Percentiles rank a stretch among this genome's conserved stretches.
phyloP scores from a whole-genome alignment of 2,888 invertebrate species.

The Patella caerulea region DNA sequence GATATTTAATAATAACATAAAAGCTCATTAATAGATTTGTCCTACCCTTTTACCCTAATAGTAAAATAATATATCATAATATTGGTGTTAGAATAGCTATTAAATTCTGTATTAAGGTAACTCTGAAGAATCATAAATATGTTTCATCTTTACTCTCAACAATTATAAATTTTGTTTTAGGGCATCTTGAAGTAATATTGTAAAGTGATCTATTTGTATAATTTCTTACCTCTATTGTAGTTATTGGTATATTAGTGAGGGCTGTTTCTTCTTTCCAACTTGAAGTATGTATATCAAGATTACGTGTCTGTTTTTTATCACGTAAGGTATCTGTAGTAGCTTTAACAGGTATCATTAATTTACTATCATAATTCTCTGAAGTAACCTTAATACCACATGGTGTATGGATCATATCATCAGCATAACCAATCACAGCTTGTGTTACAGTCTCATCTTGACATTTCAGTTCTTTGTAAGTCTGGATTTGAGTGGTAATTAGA shows the following conservation, averaged over 20 bases:
- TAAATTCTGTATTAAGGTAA: too few relatives aligned
- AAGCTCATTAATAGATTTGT: too few relatives aligned
- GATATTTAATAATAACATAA: too few relatives aligned
- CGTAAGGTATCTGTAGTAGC: conserved; percentile 47
- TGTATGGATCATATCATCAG: neutral
- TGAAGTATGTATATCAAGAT: conserved; percentile 32
- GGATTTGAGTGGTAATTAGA: conserved; percentile 17
- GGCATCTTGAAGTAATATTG: too few relatives aligned
- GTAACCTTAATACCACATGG: neutral
- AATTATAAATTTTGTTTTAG: too few relatives aligned
- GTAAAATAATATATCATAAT: too few relatives aligned
- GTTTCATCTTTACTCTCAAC: too few relatives aligned
- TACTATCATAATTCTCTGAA: neutral
- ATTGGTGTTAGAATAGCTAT: too few relatives aligned
- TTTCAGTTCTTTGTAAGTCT: conserved; percentile 19
- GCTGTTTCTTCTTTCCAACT: neutral
- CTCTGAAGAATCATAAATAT: too few relatives aligned
- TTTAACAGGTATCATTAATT: conserved; percentile 39
- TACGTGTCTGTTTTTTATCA: conserved; percentile 42
- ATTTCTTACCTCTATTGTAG: neutral
- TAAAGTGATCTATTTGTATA: too few relatives aligned
- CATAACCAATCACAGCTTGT: conserved; percentile 25
- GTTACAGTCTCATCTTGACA: conserved; percentile 20
- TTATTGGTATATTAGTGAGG: neutral
- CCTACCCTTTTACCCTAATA: too few relatives aligned